Conservation (phyloP, 1,140 invertebrate genomes). For the Caerostris extrusa region DNA sequence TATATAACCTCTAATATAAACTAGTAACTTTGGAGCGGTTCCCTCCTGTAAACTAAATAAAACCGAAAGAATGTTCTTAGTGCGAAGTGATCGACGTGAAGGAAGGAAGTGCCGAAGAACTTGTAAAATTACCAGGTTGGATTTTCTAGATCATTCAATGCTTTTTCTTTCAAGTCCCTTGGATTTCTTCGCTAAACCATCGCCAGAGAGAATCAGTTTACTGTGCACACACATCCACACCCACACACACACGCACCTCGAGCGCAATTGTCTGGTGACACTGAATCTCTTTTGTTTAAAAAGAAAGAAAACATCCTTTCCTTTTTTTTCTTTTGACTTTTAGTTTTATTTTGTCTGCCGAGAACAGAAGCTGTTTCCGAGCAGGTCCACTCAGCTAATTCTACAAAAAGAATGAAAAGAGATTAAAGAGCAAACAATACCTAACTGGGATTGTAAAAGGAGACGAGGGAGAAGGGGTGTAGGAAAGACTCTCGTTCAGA, state of each 20-base stretch:
- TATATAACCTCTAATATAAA: background rate
- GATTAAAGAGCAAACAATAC: slow-evolving; percentile 64
- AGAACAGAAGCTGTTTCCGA: background rate
- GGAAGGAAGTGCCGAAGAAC: slow-evolving; percentile 27
- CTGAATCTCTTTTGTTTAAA: slow-evolving; percentile 26
- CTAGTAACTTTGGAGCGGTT: background rate
- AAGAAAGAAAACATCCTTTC: slow-evolving; percentile 18
- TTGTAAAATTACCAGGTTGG: slow-evolving; percentile 36
- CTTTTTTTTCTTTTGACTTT: background rate
- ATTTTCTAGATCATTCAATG: slow-evolving; percentile 23
- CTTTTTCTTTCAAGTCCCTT: background rate
- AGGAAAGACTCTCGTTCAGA: background rate
- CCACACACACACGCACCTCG: slow-evolving; percentile 8
- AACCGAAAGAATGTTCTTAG: slow-evolving; percentile 15
- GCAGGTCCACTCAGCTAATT: slow-evolving; percentile 59
- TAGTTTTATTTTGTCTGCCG: background rate
- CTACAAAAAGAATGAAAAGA: slow-evolving; percentile 35
- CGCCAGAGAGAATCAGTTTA: slow-evolving; percentile 11
- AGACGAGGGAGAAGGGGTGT: background rate
- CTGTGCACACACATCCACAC: slow-evolving; percentile 15
- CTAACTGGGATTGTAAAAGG: slow-evolving; percentile 42
- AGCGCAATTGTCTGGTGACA: slow-evolving; percentile 39
- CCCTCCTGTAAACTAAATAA: background rate
- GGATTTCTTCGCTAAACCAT: background rate
- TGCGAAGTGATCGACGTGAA: slow-evolving; percentile 7